Evolutionary conservation across 2,888 invertebrate genomes (phyloP).

Genomic region (Drosophila anomalipes): DNA sequence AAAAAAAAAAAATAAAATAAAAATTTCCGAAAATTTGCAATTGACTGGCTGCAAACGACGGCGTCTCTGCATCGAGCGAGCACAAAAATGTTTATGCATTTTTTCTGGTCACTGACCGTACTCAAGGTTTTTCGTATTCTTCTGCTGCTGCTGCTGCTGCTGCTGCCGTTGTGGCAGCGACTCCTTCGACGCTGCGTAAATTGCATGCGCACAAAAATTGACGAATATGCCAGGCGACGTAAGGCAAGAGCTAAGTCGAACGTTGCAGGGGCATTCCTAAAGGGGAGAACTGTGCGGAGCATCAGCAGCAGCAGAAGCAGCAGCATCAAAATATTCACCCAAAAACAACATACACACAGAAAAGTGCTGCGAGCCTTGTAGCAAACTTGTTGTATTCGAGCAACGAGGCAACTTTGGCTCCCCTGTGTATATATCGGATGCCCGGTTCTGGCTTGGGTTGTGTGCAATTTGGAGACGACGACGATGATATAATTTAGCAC

Average conservation of each 20-base stretch:
- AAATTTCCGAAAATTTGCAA: conserved; percentile 81
- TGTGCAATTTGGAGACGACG: conserved; percentile 61
- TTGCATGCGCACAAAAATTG: conserved; percentile 82
- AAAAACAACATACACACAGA: conserved; percentile 45
- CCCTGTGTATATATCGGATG: conserved; percentile 48
- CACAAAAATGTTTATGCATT: conserved; percentile 83
- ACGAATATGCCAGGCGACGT: conserved; percentile 80
- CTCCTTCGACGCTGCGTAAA: conserved; percentile 78
- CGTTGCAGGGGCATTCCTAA: conserved; percentile 23
- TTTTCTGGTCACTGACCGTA: conserved; percentile 84
- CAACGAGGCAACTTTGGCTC: conserved; percentile 48
- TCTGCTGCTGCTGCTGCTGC: conserved; percentile 36
- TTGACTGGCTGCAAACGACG: conserved; percentile 68
- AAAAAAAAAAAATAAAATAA: conserved; percentile 29
- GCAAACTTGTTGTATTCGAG: conserved; percentile 72
- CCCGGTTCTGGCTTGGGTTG: conserved; percentile 18
- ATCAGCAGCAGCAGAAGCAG: conserved; percentile 11
- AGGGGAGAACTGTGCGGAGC: conserved; percentile 4
- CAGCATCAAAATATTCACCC: conserved; percentile 75
- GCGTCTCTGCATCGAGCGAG: conserved; percentile 49
- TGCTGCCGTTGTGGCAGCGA: conserved; percentile 36
- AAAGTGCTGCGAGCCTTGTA: conserved; percentile 48
- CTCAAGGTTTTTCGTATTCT: conserved; percentile 84
- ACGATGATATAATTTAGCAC: conserved; percentile 77
- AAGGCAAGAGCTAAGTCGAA: conserved; percentile 44